Conservation (phyloP, 1,140 invertebrate species). For the Heliconius nattereri region DNA sequence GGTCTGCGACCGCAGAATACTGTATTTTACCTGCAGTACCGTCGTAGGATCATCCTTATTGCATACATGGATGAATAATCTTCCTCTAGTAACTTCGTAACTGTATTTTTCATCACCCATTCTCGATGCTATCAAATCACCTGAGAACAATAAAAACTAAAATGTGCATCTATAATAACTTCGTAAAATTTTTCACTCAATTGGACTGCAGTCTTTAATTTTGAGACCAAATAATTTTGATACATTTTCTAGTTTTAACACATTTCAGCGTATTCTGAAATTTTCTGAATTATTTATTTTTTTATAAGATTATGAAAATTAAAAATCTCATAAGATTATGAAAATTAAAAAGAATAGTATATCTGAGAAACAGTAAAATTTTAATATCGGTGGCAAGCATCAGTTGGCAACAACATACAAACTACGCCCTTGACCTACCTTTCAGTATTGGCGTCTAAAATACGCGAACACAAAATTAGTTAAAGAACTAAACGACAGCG, state of each 20-base stretch:
- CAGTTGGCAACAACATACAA: constrained; percentile 32
- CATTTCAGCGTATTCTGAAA: background rate
- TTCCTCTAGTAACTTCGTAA: too few species aligned
- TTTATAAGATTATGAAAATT: background rate
- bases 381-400: constrained; percentile 5
- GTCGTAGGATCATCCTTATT: too few species aligned
- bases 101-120: too few species aligned
- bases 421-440: constrained; percentile 37
- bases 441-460: constrained; percentile 24
- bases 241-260: background rate
- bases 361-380: constrained; percentile 14
- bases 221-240: background rate
- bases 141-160: too few species aligned
- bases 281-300: background rate
- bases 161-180: too few species aligned
- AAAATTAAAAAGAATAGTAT: background rate
- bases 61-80: too few species aligned
- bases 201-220: background rate
- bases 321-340: background rate
- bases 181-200: too few species aligned
- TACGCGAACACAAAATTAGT: constrained; percentile 25
- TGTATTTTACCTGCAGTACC: too few species aligned
- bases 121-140: too few species aligned
- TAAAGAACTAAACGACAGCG: background rate
- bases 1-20: too few species aligned